Evolutionary conservation across 2,888 invertebrate genomes (phyloP), one percentile per base, ranked within the genome.

Genomic region (Zaprionus bogoriensis): DNA sequence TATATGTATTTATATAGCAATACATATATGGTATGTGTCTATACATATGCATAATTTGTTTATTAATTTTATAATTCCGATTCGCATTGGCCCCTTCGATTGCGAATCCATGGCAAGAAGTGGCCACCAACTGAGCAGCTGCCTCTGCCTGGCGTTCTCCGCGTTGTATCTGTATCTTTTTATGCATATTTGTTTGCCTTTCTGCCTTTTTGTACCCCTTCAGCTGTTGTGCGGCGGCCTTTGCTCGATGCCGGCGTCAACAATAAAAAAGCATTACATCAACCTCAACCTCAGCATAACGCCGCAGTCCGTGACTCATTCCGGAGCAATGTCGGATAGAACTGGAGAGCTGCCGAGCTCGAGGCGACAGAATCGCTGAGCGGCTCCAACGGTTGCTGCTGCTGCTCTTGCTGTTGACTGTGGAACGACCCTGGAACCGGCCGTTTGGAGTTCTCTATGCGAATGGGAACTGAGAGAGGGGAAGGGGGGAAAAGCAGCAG

Each of bases 91-190:
- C 44, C 38, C 30, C 38, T 19, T 38, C 30, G 32, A 36, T 36
- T 36, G n/a, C 32, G 45, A 48, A 36, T 39, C 20, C 6, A 55
- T 30, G 28, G 27, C 53, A 68, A 63, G 67, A 61, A 60, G 55
- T 50, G 74, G 65, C 74, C 74, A 74, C 72, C 72, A 72, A 74
- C 72, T 74, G 72, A 74, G 65, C 64, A 55, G 69, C 69, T 74
- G 71, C 74, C 48, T 74, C 30, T 44, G 52, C 38, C 28, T 54
- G 22, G 19, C 30, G 36, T 51, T 69, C 10, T 45, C 7, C 10
- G 12, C 17, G 3, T 17, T 17, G 14, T 23, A 5, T 44, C 9
- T 23, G 27, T 44, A 14, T 28, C 19, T 27, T 39, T 30, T 2
- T 54, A 22, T 47, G 19, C 17, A 30, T 19, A 19, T 28, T 28